A percentile compares a stretch with the other conserved stretches of the same genome.
phyloP scores from a whole-genome alignment of 2,797 vertebrate genomes.

The Pachyuromys duprasi region DNA sequence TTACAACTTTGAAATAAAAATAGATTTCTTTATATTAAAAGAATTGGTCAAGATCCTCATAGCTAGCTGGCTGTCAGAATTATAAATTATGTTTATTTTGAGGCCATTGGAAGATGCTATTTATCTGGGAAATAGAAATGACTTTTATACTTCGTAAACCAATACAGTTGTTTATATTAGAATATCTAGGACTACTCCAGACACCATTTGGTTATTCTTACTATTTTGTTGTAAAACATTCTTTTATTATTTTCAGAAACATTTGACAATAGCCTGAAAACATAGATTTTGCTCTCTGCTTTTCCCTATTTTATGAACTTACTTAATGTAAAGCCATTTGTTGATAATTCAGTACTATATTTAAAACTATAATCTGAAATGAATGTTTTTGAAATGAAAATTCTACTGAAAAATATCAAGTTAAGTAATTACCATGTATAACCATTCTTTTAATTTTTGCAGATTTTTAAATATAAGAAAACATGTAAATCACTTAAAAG shows the following conservation, averaged over 20 bases:
- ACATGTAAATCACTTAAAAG: background rate
- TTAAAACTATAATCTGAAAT: constrained; percentile 30
- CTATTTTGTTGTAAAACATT: constrained; percentile 33
- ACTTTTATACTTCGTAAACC: background rate
- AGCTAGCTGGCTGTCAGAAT: constrained; percentile 26
- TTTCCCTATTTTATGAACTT: constrained; percentile 44
- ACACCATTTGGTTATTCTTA: background rate
- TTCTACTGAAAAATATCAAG: background rate
- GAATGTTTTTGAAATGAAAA: background rate
- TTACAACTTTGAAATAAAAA: constrained; percentile 59
- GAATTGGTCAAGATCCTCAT: background rate
- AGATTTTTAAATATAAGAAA: constrained; percentile 46
- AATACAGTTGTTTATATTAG: constrained; percentile 15
- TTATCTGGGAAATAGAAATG: constrained; percentile 43
- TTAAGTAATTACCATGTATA: background rate
- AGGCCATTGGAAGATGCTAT: background rate
- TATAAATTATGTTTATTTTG: background rate
- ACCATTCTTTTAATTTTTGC: constrained; percentile 8
- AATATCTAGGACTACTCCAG: background rate
- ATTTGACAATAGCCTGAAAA: constrained; percentile 29
- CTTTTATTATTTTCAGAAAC: constrained; percentile 26
- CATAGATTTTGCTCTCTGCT: background rate
- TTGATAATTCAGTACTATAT: background rate
- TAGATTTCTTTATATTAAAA: constrained; percentile 1
- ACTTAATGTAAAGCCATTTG: background rate